These are phyloP conservation scores for Platyura marginata DNA, from an alignment of 1,140 invertebrate genomes.

Conservation along the genomic window DNA sequence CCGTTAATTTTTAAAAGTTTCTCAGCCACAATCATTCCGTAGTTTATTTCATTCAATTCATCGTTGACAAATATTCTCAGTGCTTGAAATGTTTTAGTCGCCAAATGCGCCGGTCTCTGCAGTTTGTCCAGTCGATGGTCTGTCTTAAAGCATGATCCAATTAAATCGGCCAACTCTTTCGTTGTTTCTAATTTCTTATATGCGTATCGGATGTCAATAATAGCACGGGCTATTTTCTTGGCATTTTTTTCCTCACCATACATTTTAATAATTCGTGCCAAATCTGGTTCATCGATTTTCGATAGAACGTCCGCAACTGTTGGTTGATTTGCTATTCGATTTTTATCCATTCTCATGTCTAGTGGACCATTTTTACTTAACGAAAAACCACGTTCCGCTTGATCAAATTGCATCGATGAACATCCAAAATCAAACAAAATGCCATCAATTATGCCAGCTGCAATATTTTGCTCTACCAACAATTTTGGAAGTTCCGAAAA, in stretches of 20 bases:
- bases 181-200: conserved; percentile 69
- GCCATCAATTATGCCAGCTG: conserved; percentile 54
- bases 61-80: conserved; percentile 93
- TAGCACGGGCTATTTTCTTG: conserved; percentile 68
- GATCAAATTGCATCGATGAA: conserved; percentile 89
- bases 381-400: conserved; percentile 64
- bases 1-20: conserved; percentile 61
- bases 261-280: conserved; percentile 65
- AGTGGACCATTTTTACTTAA: conserved; percentile 67
- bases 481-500: conserved; percentile 73
- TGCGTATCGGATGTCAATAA: conserved; percentile 72
- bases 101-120: conserved; percentile 54
- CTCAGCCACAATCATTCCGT: conserved; percentile 61
- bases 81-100: conserved; percentile 89
- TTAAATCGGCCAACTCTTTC: conserved; percentile 58
- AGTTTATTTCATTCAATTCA: conserved; percentile 91
- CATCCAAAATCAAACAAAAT: conserved; percentile 89
- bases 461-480: conserved; percentile 35
- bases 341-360: conserved; percentile 91
- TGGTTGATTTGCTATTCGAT: conserved; percentile 42
- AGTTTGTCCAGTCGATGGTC: conserved; percentile 47
- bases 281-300: conserved; percentile 51
- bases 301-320: conserved; percentile 77
- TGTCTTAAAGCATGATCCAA: conserved; percentile 42
- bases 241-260: conserved; percentile 86